Conservation (phyloP, 2,797 vertebrate genomes). For the Galago senegalensis region DNA sequence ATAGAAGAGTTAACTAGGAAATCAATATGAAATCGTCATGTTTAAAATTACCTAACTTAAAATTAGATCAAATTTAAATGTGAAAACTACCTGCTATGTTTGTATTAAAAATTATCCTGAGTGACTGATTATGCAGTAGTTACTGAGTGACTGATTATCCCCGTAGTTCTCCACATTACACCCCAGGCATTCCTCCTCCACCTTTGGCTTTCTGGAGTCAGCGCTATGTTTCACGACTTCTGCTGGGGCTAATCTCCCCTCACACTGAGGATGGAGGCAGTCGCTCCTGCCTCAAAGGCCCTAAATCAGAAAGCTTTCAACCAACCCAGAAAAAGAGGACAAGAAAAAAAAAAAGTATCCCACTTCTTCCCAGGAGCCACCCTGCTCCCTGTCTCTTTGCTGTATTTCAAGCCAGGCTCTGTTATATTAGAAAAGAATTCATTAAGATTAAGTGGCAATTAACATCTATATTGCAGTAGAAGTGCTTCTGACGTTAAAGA, state of each 20-base stretch:
- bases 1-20: constrained; percentile 26
- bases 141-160: constrained; percentile 3
- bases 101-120: constrained; percentile 62
- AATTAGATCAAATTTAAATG: constrained; percentile 56
- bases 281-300: constrained; percentile 58
- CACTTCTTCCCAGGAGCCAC: constrained; percentile 16
- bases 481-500: constrained; percentile 68
- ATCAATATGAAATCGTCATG: neutral
- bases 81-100: neutral
- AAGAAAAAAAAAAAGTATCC: constrained; percentile 55
- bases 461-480: constrained; percentile 62
- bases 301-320: constrained; percentile 62
- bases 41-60: constrained; percentile 60
- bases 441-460: constrained; percentile 76
- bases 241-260: constrained; percentile 66
- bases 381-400: neutral
- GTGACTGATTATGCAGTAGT: constrained; percentile 26
- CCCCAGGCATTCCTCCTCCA: neutral
- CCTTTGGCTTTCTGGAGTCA: constrained; percentile 60
- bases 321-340: neutral
- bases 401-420: constrained; percentile 63
- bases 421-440: constrained; percentile 66
- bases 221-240: constrained; percentile 64
- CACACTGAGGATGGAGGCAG: constrained; percentile 49
- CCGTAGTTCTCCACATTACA: constrained; percentile 39